Evolutionary conservation across 2,797 vertebrate species (phyloP).

Genomic region (Anabas testudineus): DNA sequence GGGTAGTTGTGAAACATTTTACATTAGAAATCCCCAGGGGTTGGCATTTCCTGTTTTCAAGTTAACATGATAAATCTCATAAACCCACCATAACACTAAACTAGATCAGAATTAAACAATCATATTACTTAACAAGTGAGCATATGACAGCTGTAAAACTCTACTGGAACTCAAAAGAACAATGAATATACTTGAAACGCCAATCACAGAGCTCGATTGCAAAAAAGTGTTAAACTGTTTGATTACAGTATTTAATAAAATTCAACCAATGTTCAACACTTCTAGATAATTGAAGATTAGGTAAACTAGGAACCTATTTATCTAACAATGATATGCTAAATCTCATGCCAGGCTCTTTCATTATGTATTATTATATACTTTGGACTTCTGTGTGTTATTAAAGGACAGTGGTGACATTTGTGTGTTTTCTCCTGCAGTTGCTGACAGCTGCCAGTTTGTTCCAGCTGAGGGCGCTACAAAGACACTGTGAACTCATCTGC

Average conservation of each 20-base stretch:
- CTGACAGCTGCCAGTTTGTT: slow-evolving; percentile 93
- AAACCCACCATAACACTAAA: too few species aligned
- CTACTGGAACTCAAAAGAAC: neutral
- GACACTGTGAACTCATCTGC: slow-evolving; percentile 95
- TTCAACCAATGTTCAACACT: neutral
- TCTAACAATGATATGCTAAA: too few species aligned
- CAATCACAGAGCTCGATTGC: neutral
- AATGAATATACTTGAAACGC: too few species aligned
- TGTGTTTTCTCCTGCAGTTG: slow-evolving; percentile 80
- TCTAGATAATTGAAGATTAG: too few species aligned
- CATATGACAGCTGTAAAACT: neutral
- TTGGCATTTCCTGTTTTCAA: neutral
- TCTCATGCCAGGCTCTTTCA: too few species aligned
- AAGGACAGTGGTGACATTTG: neutral
- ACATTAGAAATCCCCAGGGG: neutral
- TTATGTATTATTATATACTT: neutral
- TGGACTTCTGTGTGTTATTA: neutral
- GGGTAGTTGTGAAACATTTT: neutral
- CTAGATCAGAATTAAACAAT: too few species aligned
- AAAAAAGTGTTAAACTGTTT: neutral
- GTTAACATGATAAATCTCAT: too few species aligned
- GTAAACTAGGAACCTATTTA: too few species aligned
- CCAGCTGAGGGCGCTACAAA: slow-evolving; percentile 91
- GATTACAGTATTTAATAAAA: too few species aligned
- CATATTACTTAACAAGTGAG: too few species aligned